Conservation (phyloP, 2,797 vertebrate genomes). For the Hipposideros larvatus region DNA sequence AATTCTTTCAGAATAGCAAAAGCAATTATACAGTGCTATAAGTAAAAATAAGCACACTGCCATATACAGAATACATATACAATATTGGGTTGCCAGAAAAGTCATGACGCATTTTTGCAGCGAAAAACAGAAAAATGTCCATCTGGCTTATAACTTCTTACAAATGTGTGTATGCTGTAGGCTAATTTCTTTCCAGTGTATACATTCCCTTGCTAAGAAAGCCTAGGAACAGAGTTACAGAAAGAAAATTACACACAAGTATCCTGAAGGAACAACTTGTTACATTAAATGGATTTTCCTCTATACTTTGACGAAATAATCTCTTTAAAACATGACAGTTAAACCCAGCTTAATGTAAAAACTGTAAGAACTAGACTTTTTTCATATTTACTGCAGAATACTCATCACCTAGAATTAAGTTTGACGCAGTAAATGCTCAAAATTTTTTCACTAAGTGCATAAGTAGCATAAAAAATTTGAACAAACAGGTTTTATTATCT, state of each 20-base stretch:
- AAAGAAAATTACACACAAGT: background rate
- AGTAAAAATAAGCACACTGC: background rate
- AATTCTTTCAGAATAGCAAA: background rate
- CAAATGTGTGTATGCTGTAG: background rate
- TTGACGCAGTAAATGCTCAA: background rate
- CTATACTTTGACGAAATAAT: background rate
- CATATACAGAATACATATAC: background rate
- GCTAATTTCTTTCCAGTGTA: background rate
- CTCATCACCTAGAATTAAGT: background rate
- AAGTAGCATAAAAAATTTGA: background rate
- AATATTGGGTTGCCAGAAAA: too few relatives aligned
- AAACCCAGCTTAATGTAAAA: background rate
- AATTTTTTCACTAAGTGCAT: background rate
- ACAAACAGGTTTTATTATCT: background rate
- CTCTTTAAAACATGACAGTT: background rate
- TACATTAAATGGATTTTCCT: background rate
- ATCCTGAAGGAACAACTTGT: background rate
- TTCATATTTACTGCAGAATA: background rate
- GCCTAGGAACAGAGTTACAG: background rate
- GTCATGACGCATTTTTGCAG: too few relatives aligned
- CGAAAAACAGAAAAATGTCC: background rate
- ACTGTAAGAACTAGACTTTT: background rate
- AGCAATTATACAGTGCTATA: background rate
- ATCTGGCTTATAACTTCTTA: background rate
- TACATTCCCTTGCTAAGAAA: constrained; percentile 6